Evolutionary conservation across 2,888 invertebrate genomes (phyloP), one percentile per base, ranked within the genome.

Genomic region (Pseudococcus viburni): DNA sequence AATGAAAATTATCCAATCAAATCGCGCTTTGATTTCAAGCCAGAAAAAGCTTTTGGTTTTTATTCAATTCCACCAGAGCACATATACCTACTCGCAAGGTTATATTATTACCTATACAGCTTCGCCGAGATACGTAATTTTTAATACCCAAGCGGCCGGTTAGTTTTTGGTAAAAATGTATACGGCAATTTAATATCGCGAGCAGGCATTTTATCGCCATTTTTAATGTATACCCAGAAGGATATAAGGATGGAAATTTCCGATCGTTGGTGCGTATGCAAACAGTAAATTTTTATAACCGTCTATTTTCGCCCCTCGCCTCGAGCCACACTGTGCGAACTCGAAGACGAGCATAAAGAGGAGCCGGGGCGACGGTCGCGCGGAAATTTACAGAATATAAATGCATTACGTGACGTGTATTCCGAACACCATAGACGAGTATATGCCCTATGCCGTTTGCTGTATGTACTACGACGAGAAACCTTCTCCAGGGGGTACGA

Each of bases 351-450:
- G 19, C 64, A 19, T 8, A 64, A n/a, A 42, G 42, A 42, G 42
- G 3, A 42, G 42, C 42, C 8, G 42, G 5, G 19, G 64, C 51
- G 51, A 48, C 46, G 15, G 12, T 5, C 19, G 64, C n/a, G 64
- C 73, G 73, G 73, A 73, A 73, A 73, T 73, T 73, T 39, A 33
- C 73, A 73, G 73, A 73, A 73, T 73, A 73, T 73, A 73, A 73
- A 73, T 73, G 73, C 33, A 73, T 73, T 73, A 77, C 77, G 77
- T 77, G 77, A 77, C 77, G 77, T 77, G 77, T 77, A 77, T 77
- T 73, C 73, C 22, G 15, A 73, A 77, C 77, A 6, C 15, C n/a
- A 51, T 51, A 42, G 42, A 55, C 77, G 77, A 77, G 77, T 68
- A 68, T 26, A 42, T 42, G 73, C 64, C 64, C 7, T 64, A 42